Base-by-base conservation (phyloP, 23 tunicate genomes). In the Ascidia mentula region DNA sequence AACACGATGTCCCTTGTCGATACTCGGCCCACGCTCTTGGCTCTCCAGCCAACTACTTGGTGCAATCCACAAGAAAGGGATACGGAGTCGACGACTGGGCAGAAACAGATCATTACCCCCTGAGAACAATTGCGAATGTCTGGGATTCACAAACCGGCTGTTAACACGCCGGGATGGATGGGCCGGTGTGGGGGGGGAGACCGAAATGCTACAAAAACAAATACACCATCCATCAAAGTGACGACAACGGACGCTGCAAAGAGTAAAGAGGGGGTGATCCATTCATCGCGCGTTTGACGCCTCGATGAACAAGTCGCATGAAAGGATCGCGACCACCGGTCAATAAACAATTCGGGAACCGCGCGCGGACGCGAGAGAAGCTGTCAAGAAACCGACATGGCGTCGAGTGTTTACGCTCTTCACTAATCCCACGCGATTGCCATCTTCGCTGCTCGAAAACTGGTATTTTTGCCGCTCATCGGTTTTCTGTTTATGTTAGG, bases 221-320 rank as follows among this genome's bases (percentile, higher is more conserved):
- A 53, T 28, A 53, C 1, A 53, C 65, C 4, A 53, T 53, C 65
- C 65, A 53, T 53, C 65, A 53, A 53, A 53, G 65, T 28, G 12
- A 53, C 7, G 65, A 53, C 65, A 53, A 53, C 28, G 1, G 65
- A 28, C 65, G 65, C 24, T 53, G 65, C 65, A 53, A 9, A 9
- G 28, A 28, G 24, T 28, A 28, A 28, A 26, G 28, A 26, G 65
- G 22, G 4, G 2, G 24, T 28, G 4, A 28, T 26, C 65, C 65
- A 53, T 53, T 28, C 65, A 53, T 53, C 65, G 22, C n/a, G n/a
- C 65, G 65, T 53, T 42, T 53, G 65, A 53, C 65, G 65, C 65
- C 65, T 53, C 28, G 28, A 28, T 53, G 65, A 53, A 53, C 65
- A 53, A 53, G 65, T 53, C 65, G 65, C 65, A 53, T 53, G 65